Percentiles rank a stretch among this genome's conserved stretches.
These are phyloP conservation scores for Noturus placidus DNA, from an alignment of 2,113 vertebrate species.

Conservation along the genomic window DNA sequence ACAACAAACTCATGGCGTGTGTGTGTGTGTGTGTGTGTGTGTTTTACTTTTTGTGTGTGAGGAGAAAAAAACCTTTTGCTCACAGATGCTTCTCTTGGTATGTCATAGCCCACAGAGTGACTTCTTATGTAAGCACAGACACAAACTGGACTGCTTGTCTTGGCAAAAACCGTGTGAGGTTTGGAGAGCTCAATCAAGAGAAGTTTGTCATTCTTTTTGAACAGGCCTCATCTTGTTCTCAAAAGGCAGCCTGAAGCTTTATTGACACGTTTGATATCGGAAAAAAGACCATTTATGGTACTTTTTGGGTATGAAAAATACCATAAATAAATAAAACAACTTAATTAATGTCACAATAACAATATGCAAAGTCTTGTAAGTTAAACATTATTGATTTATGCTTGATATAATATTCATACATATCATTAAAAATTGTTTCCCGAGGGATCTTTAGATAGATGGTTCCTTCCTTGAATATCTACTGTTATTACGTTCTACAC, in stretches of 20 bases:
- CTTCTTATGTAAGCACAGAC: background rate
- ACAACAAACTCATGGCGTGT: background rate
- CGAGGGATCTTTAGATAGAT: background rate
- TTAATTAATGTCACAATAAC: background rate
- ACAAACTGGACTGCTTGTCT: slow-evolving; percentile 64
- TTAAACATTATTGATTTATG: background rate
- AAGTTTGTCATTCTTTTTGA: slow-evolving; percentile 48
- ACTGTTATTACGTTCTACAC: background rate
- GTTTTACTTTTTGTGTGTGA: background rate
- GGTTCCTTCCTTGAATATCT: background rate
- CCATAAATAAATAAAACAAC: too few species aligned
- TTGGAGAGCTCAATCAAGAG: slow-evolving; percentile 36
- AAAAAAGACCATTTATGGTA: background rate
- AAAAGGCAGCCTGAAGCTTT: background rate
- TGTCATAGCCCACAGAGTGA: background rate
- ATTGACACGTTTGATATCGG: background rate
- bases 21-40: background rate
- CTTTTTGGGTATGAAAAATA: background rate
- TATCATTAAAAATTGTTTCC: background rate
- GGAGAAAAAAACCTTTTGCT: background rate
- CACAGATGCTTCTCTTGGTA: background rate
- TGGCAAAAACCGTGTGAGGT: slow-evolving; percentile 54
- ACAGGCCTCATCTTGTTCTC: background rate
- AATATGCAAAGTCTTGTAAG: background rate
- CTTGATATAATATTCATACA: background rate